Evolutionary conservation across 2,113 vertebrate genomes (phyloP), one percentile per base, ranked within the genome.

Genomic region (Barnardius zonarius): DNA sequence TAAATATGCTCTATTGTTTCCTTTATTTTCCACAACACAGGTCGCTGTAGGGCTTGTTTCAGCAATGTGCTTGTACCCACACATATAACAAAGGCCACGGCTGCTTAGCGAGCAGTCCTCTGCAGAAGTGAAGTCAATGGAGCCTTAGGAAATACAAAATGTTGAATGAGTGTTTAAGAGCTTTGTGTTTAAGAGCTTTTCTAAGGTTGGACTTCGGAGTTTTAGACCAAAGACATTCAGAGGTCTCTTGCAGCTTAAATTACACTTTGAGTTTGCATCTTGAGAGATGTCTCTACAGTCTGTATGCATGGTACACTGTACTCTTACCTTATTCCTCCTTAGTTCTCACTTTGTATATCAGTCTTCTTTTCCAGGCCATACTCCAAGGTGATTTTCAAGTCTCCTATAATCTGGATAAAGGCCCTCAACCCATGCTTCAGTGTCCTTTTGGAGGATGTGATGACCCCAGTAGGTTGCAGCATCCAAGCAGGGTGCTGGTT

Each of bases 251-350:
- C 48, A 72, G 28, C 7, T 9, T 37, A 49, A 87, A 31, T 23
- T 62, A 49, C 61, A 83, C 67, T 46, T 70, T 35, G 73, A 39
- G 35, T 54, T 72, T 37, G 23, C 7, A 24, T 17, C 43, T 72
- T 33, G 30, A 74, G 37, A 84, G 33, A 12, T 68, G 17, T 24
- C 9, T 41, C 49, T 72, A 18, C 44, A 17, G 48, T 69, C 92
- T 51, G 8, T 10, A 7, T 2, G 6, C 48, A 68, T 0, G 0
- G 30, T 33, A 33, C 13, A 20, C 4, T 67, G 8, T 23, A 10
- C 19, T 54, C 55, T 67, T 49, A 11, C 15, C n/a, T 62, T 59
- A 28, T 10, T 92, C 28, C 15, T 55, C 31, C 3, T 25, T 61
- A 66, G 12, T 66, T 88, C 39, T 79, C 31, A 54, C 54, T 22